Conservation (phyloP, 2,113 vertebrate species). For the Channa argus region DNA sequence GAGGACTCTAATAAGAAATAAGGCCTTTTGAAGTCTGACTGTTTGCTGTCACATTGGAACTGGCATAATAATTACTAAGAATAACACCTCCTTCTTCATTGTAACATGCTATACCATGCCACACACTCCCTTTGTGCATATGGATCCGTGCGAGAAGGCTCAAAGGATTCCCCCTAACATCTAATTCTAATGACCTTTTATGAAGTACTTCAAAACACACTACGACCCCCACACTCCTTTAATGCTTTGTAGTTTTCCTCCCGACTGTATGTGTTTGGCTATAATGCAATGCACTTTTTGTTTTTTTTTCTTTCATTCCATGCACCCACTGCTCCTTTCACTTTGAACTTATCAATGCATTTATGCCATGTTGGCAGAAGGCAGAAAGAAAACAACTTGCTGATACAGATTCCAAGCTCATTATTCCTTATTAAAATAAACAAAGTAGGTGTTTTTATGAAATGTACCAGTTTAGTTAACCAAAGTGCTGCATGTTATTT, state of each 20-base stretch:
- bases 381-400: background rate
- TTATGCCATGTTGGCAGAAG: conserved; percentile 3
- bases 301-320: conserved; percentile 9
- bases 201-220: conserved; percentile 28
- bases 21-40: conserved; percentile 60
- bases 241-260: conserved; percentile 22
- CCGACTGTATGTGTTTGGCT: background rate
- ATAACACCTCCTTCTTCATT: conserved; percentile 59
- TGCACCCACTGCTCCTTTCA: conserved; percentile 8
- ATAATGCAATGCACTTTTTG: background rate
- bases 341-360: conserved; percentile 11
- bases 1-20: conserved; percentile 68
- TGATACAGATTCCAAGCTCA: background rate
- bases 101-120: conserved; percentile 36
- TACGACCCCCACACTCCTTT: background rate
- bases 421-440: background rate
- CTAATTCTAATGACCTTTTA: conserved; percentile 26
- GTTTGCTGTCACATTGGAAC: conserved; percentile 56
- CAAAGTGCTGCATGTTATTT: background rate
- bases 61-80: conserved; percentile 70
- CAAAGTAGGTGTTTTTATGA: background rate
- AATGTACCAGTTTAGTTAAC: background rate
- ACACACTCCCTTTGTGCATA: conserved; percentile 44
- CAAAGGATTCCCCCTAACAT: conserved; percentile 20
- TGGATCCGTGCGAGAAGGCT: background rate